Evolutionary conservation across 2,888 invertebrate genomes (phyloP).

Genomic region (Theristus sp.): DNA sequence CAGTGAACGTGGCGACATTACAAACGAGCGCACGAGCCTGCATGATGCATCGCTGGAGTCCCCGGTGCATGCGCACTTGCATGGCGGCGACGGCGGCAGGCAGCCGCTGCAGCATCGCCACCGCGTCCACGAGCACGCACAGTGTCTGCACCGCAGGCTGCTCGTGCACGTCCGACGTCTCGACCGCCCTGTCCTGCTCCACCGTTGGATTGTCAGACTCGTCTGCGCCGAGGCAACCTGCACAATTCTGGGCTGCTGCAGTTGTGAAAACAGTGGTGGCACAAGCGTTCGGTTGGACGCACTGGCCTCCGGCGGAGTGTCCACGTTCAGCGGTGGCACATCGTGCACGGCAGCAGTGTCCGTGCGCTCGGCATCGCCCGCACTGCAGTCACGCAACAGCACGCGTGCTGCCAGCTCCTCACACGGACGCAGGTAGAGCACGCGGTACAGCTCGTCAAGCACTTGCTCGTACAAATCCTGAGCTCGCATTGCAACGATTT

Average conservation of each 20-base stretch:
- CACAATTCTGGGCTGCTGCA: background rate
- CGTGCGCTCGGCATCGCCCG: too few species aligned
- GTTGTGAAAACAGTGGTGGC: too few species aligned
- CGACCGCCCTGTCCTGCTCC: slow-evolving; percentile 4
- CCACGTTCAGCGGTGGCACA: too few species aligned
- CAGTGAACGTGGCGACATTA: too few species aligned
- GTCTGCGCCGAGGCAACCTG: background rate
- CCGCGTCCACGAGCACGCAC: slow-evolving; percentile 57
- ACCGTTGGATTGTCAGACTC: slow-evolving; percentile 4
- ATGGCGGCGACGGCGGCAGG: background rate
- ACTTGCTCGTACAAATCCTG: slow-evolving; percentile 29
- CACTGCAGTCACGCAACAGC: too few species aligned
- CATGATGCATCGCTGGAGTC: background rate
- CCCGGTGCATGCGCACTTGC: background rate
- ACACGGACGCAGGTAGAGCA: slow-evolving; percentile 48
- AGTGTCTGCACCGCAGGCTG: slow-evolving; percentile 46
- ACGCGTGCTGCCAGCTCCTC: slow-evolving; percentile 32
- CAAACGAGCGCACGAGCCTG: too few species aligned
- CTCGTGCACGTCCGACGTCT: slow-evolving; percentile 19
- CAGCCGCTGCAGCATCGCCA: slow-evolving; percentile 48
- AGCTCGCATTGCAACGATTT: too few species aligned
- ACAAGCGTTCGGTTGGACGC: too few species aligned
- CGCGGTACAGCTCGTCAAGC: slow-evolving; percentile 50
- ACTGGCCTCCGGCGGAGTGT: too few species aligned
- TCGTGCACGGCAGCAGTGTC: too few species aligned